These are phyloP conservation scores for Mesopsocus fuscifrons DNA, from an alignment of 2,888 invertebrate species.

Conservation along the genomic window DNA sequence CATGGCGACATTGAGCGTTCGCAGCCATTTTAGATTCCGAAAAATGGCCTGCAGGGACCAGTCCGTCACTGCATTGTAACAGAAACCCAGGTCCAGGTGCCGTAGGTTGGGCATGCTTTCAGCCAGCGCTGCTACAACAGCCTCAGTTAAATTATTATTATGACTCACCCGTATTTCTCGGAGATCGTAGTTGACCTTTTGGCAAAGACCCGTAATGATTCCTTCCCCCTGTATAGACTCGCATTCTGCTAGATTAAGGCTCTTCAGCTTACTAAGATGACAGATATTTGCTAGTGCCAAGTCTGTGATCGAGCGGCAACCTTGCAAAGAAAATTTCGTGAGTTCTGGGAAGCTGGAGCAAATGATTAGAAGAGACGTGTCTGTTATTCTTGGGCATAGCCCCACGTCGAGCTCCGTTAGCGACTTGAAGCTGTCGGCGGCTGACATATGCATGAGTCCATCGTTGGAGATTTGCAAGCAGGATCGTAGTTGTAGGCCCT, in stretches of 20 bases:
- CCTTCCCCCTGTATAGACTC: slow-evolving; percentile 38
- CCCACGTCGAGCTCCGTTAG: slow-evolving; percentile 41
- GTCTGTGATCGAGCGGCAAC: slow-evolving; percentile 45
- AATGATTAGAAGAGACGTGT: slow-evolving; percentile 38
- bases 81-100: slow-evolving; percentile 42
- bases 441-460: slow-evolving; percentile 34
- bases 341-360: slow-evolving; percentile 36
- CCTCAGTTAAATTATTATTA: slow-evolving; percentile 40
- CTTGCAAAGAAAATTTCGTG: slow-evolving; percentile 37
- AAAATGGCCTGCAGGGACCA: slow-evolving; percentile 38
- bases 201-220: slow-evolving; percentile 37
- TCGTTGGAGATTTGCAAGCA: slow-evolving; percentile 43
- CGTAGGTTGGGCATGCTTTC: slow-evolving; percentile 35
- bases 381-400: slow-evolving; percentile 42
- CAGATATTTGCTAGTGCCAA: slow-evolving; percentile 33
- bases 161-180: slow-evolving; percentile 35
- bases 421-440: slow-evolving; percentile 28
- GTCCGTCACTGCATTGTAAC: slow-evolving; percentile 52
- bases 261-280: slow-evolving; percentile 33
- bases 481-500: slow-evolving; percentile 30
- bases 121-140: slow-evolving; percentile 37
- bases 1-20: slow-evolving; percentile 39
- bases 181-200: slow-evolving; percentile 28
- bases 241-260: slow-evolving; percentile 46
- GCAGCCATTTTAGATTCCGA: slow-evolving; percentile 36